Evolutionary conservation across 2,888 invertebrate genomes (phyloP), one percentile per base, ranked within the genome.

Genomic region (Lithosia quadra): DNA sequence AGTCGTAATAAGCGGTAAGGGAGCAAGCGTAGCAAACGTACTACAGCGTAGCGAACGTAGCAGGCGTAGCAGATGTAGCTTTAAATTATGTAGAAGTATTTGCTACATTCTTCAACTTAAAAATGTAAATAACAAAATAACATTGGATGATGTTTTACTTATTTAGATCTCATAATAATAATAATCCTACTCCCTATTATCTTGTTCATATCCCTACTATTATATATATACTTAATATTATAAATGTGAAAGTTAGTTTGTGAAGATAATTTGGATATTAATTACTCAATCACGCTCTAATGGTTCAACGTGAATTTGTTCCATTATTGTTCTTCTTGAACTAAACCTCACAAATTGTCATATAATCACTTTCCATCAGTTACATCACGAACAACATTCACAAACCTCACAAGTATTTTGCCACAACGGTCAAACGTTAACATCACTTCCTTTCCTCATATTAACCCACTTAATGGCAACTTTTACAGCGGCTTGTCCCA

Each of bases 401-500:
- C 22, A 22, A 56, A 22, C 24, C 10, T n/a, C 34, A 24, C 21
- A 24, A 68, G 65, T 63, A 58, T 63, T 56, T 34, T 60, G 15
- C 34, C 24, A 15, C 28, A 18, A 36, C n/a, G n/a, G 36, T 13
- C 62, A 59, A 58, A 59, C n/a, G 64, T 63, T 67, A 57, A 39
- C 67, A 53, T 36, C 36, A 39, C 34, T 24, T 63, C 36, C 62
- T 58, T 58, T 65, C n/a, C 73, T 64, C 66, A 71, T 72, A 73
- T 69, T 64, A 76, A 36, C 56, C 33, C 63, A 34, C 55, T 62
- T 69, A 67, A 69, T 67, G 58, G 68, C 62, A 74, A 78, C 69
- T 80, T 80, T 76, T 70, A 68, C 71, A 69, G 60, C 68, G 69
- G 71, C 66, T 69, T 64, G 80, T 65, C 72, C 80, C 78, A 82